Base-by-base conservation (phyloP, 2,797 vertebrate species). In the Hoplostethus atlanticus region DNA sequence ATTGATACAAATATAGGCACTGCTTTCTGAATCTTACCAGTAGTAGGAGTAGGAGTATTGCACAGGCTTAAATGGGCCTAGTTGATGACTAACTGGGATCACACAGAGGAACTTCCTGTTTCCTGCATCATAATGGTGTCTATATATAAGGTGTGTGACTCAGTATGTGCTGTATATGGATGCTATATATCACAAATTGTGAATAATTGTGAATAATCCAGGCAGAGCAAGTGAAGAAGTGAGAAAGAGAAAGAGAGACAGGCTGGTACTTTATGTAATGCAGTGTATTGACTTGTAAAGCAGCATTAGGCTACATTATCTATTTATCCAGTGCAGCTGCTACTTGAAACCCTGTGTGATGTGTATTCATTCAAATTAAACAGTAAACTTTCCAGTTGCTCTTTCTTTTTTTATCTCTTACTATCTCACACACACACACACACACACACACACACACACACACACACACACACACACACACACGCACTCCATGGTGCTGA, bases 251-350 rank as follows among this genome's bases (percentile, higher is more conserved):
- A 54, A 56, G 34, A 62, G 56, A 71, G 68, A 66, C 52, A 52
- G 74, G 60, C 76, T 88, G 74, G 81, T 81, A 80, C 86, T 81
- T 80, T 67, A 69, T 83, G 79, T 85, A 81, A 77, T 64, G 73
- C 30, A 58, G 77, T 80, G 70, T 68, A 54, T 66, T 54, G 71
- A 54, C 47, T 77, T 71, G 58, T 68, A 72, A 73, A 77, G 80
- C 57, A 68, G 73, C 72, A 84, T 84, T 68, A 75, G 46, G 47
- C 44, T 84, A 44, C 86, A 87, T 88, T 87, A 87, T 42, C 16
- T 17, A 65, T 87, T 89, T 83, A 89, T 84, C 81, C 56, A 60
- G 55, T 38, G 63, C 62, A 57, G 25, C 64, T 31, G 50, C 36
- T 53, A 8, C 13, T 31, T 55, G 5, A 25, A 56, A 30, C 47